Percentiles rank a stretch among this genome's conserved stretches.
Conservation (phyloP, 30 jellyfish, hydroid and myxozoan genomes). For the Clytia hemisphaerica region DNA sequence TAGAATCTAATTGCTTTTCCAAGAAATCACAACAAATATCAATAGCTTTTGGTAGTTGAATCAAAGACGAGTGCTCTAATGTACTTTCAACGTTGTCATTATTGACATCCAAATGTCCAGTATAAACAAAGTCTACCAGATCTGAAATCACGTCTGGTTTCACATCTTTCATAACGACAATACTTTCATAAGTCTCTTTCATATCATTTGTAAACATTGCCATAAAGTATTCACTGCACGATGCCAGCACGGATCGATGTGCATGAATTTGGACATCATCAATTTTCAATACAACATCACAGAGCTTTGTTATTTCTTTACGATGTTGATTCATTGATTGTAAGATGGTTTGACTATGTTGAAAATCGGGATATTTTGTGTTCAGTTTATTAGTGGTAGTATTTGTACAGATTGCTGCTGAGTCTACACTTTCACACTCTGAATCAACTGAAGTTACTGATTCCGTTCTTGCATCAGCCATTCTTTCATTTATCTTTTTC, state of each 20-base stretch:
- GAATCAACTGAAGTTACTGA: too few species aligned
- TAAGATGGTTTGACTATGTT: slow-evolving; percentile 62
- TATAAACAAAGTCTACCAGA: slow-evolving; percentile 75
- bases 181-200: slow-evolving; percentile 73
- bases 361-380: too few species aligned
- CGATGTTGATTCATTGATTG: slow-evolving; percentile 71
- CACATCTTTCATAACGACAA: slow-evolving; percentile 63
- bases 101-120: slow-evolving; percentile 64
- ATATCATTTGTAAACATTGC: slow-evolving; percentile 94
- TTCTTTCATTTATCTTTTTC: too few species aligned
- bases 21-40: slow-evolving; percentile 80
- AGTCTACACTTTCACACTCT: too few species aligned
- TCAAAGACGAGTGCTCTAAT: slow-evolving; percentile 53
- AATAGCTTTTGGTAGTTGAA: slow-evolving; percentile 74
- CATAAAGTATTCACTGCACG: slow-evolving; percentile 90
- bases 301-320: slow-evolving; percentile 60
- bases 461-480: too few species aligned
- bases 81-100: slow-evolving; percentile 74
- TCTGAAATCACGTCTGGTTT: slow-evolving; percentile 41
- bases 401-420: too few species aligned
- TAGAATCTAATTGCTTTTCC: slow-evolving; percentile 74
- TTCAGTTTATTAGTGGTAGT: too few species aligned
- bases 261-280: slow-evolving; percentile 55
- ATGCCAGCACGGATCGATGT: slow-evolving; percentile 94
- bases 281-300: slow-evolving; percentile 76